A percentile compares a stretch with the other conserved stretches of the same genome.
These are phyloP conservation scores for Parambassis ranga DNA, from an alignment of 2,797 vertebrate species.

Conservation along the genomic window DNA sequence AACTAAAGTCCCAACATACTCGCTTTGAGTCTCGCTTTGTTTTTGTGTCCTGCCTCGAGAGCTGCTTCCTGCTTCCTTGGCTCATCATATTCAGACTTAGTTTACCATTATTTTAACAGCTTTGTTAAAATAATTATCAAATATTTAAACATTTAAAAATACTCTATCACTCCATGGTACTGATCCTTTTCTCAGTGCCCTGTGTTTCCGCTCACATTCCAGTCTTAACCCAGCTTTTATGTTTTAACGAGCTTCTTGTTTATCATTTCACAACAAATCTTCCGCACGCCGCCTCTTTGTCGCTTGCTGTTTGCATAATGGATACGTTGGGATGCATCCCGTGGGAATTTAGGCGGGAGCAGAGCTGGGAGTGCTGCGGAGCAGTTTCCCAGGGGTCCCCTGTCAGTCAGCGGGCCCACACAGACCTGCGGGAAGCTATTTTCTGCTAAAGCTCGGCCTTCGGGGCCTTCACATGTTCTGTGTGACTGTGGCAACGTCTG, in stretches of 20 bases:
- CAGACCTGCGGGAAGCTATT: slow-evolving; percentile 39
- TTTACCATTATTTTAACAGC: no score
- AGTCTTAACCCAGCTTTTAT: not conserved
- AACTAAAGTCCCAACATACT: no score
- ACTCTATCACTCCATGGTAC: no score
- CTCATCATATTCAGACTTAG: no score
- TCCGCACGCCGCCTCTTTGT: not conserved
- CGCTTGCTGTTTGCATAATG: not conserved
- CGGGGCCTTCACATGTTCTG: slow-evolving; percentile 45
- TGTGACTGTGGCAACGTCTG: slow-evolving; percentile 19
- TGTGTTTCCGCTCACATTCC: accelerated
- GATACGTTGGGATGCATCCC: not conserved
- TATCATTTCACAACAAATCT: not conserved
- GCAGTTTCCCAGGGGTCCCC: slow-evolving; percentile 55
- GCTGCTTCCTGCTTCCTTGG: no score
- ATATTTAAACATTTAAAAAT: no score
- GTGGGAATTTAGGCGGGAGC: slow-evolving; percentile 26
- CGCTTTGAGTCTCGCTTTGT: no score
- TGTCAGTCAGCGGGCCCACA: slow-evolving; percentile 48
- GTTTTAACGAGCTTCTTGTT: not conserved
- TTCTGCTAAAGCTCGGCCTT: slow-evolving; percentile 34
- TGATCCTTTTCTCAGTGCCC: no score
- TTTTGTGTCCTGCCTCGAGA: no score
- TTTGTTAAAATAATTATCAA: no score
- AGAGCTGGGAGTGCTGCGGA: slow-evolving; percentile 28